Base-by-base conservation (phyloP, 2,113 vertebrate genomes). In the Octodon degus region DNA sequence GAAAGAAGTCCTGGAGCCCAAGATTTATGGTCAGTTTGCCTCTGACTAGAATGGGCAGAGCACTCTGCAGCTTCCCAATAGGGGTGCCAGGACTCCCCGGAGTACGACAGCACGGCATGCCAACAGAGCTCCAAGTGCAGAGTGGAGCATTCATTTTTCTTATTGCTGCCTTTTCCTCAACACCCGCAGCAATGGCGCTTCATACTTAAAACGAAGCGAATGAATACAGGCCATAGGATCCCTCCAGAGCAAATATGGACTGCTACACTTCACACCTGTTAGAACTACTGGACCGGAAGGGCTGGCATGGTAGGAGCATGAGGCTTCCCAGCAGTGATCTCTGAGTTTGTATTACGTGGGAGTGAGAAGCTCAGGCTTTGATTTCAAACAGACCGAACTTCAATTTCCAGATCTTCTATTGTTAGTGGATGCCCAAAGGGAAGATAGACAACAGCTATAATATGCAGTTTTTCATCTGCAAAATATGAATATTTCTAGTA, bases 401-500 rank as follows among this genome's bases (percentile, higher is more conserved):
- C 60, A 93, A 92, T 86, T 80, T 63, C 43, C 84, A 81, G 1
- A 27, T 89, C 34, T 95, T 93, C 30, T 5, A 60, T 88, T 91
- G 37, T 85, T 93, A 88, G 55, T 82, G 32, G 3, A 55, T 72
- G 13, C 37, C 22, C 55, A 76, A 13, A 83, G 37, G 27, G 60
- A 84, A 84, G 11, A 84, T 77, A 86, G 34, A 76, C 32, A 87
- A 67, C 25, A 89, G 34, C 55, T 83, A 24, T 94, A 91, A n/a
- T 89, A 20, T 50, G 72, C 27, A 89, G 34, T 89, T 94, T 40
- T 63, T 77, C 30, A 32, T 80, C n/a, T 86, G 50, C 0, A 96
- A 94, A 96, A 65, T 84, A 62, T 84, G 58, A 93, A 34, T 88
- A 72, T 89, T 84, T 30, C 53, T 90, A 90, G 22, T 68, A 43